phyloP scores from a whole-genome alignment of 1,140 invertebrate species.

The Temnothorax longispinosus region DNA sequence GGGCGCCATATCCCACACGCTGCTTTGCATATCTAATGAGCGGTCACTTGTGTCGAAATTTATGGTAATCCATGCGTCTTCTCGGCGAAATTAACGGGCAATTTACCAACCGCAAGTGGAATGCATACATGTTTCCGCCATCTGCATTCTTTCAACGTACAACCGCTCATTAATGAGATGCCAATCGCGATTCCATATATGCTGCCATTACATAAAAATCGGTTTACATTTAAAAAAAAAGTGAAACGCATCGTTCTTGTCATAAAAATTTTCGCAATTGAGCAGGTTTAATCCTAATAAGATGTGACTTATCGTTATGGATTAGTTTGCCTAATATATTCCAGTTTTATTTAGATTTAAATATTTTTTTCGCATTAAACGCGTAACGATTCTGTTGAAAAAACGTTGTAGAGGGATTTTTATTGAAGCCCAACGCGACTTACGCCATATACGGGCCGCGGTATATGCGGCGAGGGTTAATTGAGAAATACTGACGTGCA shows the following conservation, averaged over 20 bases:
- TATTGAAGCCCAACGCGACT: background rate
- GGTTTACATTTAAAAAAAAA: background rate
- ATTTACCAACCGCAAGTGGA: slow-evolving; percentile 66
- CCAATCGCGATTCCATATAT: slow-evolving; percentile 44
- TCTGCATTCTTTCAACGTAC: slow-evolving; percentile 31
- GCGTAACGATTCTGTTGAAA: background rate
- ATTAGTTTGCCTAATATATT: slow-evolving; percentile 17
- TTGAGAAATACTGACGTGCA: slow-evolving; percentile 72
- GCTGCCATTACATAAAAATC: slow-evolving; percentile 14
- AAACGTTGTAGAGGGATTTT: slow-evolving; percentile 22
- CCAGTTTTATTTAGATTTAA: background rate
- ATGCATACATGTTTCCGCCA: slow-evolving; percentile 67
- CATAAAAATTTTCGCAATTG: slow-evolving; percentile 24
- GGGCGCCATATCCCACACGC: slow-evolving; percentile 55
- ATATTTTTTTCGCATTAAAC: background rate
- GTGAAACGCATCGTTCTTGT: background rate
- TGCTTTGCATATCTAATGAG: slow-evolving; percentile 73
- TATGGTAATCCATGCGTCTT: slow-evolving; percentile 74
- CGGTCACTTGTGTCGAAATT: slow-evolving; percentile 74
- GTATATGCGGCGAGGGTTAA: slow-evolving; percentile 52
- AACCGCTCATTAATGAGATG: slow-evolving; percentile 43
- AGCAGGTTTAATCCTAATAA: background rate
- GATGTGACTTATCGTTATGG: background rate
- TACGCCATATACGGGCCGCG: background rate
- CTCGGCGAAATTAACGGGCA: slow-evolving; percentile 71